Conservation (phyloP, 1,140 invertebrate genomes). For the Nephila pilipes region DNA sequence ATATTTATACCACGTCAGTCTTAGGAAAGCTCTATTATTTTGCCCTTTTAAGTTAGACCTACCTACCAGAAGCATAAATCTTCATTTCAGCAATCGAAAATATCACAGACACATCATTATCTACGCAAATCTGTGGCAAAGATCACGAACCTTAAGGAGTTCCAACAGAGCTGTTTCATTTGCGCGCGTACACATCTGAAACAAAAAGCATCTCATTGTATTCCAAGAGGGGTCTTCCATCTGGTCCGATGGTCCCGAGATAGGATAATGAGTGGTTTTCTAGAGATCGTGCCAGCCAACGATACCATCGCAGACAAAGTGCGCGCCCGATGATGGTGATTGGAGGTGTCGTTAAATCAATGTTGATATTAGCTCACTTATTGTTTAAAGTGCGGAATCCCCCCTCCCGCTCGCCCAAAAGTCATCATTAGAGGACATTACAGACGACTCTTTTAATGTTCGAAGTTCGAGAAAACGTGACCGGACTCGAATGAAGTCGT, state of each 20-base stretch:
- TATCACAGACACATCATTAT: too few relatives aligned
- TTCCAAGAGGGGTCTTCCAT: not conserved
- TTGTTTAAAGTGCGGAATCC: slow-evolving; percentile 50
- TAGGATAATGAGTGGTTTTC: slow-evolving; percentile 11
- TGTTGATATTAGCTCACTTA: slow-evolving; percentile 63
- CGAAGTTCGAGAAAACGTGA: slow-evolving; percentile 14
- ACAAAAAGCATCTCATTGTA: not conserved
- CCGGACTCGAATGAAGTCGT: slow-evolving; percentile 15
- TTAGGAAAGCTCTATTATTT: too few relatives aligned
- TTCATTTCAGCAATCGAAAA: too few relatives aligned
- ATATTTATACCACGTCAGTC: too few relatives aligned
- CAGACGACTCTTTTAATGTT: slow-evolving; percentile 7
- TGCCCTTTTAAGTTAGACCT: too few relatives aligned
- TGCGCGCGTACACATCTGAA: not conserved
- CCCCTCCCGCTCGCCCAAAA: not conserved
- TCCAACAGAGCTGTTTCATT: too few relatives aligned
- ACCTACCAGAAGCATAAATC: too few relatives aligned
- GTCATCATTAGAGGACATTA: slow-evolving; percentile 57
- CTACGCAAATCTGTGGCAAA: too few relatives aligned
- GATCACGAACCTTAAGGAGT: too few relatives aligned
- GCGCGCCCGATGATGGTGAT: slow-evolving; percentile 7
- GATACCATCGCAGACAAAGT: not conserved
- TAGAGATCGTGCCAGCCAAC: slow-evolving; percentile 7
- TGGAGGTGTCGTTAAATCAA: slow-evolving; percentile 48
- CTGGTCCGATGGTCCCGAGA: not conserved